A percentile compares a stretch with the other conserved stretches of the same genome.
Conservation (phyloP, 2,888 invertebrate genomes). For the Trypoxylon attenuatum region DNA sequence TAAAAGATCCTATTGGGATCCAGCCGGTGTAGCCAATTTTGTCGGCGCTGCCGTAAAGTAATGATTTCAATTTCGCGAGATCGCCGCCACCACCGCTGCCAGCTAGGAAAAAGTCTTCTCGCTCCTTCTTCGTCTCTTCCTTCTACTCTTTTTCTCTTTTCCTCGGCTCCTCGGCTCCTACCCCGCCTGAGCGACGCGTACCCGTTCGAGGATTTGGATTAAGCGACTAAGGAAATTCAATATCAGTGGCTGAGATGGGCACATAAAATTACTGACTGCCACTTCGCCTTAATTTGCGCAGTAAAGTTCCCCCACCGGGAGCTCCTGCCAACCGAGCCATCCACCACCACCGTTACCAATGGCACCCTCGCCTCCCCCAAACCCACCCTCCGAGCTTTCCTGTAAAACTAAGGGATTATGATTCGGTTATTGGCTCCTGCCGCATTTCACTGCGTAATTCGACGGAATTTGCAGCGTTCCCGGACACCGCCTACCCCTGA, state of each 20-base stretch:
- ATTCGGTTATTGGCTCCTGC: slow-evolving; percentile 64
- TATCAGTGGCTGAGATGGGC: slow-evolving; percentile 74
- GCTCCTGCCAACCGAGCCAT: slow-evolving; percentile 3
- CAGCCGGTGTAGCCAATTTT: slow-evolving; percentile 65
- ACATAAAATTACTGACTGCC: slow-evolving; percentile 74
- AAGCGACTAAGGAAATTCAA: slow-evolving; percentile 74
- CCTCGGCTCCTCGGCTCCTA: not conserved
- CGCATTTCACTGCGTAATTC: slow-evolving; percentile 63
- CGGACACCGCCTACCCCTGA: not conserved
- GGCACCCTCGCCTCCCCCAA: not conserved
- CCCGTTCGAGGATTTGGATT: slow-evolving; percentile 68
- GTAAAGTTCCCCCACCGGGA: slow-evolving; percentile 64
- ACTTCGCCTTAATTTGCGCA: slow-evolving; percentile 74
- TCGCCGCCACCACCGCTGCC: slow-evolving; percentile 61
- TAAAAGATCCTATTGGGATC: slow-evolving; percentile 56
- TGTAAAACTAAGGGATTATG: slow-evolving; percentile 66
- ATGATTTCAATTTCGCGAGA: slow-evolving; percentile 73
- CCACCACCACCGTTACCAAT: slow-evolving; percentile 15
- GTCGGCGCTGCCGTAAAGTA: slow-evolving; percentile 68
- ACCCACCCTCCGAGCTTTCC: slow-evolving; percentile 33
- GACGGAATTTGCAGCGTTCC: slow-evolving; percentile 55
- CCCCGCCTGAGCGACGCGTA: slow-evolving; percentile 25
- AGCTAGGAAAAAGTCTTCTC: slow-evolving; percentile 45
- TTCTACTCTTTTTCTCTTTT: slow-evolving; percentile 3
- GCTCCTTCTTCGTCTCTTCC: slow-evolving; percentile 9